Evolutionary conservation across 1,140 invertebrate genomes (phyloP).

Genomic region (Aradophagus sp.): DNA sequence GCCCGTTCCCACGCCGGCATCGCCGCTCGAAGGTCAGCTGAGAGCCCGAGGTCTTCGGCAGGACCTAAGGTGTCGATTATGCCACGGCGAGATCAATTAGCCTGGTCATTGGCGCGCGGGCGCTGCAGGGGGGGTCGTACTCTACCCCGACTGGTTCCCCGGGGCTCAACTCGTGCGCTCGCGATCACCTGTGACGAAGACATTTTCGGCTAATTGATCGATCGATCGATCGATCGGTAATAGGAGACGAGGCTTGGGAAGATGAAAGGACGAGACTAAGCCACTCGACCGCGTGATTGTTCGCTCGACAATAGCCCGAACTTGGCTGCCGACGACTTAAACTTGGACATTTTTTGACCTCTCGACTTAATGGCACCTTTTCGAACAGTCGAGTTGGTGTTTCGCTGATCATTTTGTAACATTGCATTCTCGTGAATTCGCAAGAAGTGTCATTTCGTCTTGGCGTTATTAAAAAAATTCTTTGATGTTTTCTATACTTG

Average conservation of each 20-base stretch:
- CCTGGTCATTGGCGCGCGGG: constrained; percentile 36
- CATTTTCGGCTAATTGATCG: constrained; percentile 25
- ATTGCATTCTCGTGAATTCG: too few species aligned
- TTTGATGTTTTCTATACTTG: too few species aligned
- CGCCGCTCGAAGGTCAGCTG: neutral
- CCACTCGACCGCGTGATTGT: constrained; percentile 8
- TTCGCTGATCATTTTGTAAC: too few species aligned
- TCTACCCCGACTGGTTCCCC: constrained; percentile 15
- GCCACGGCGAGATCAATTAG: constrained; percentile 33
- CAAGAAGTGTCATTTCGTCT: too few species aligned
- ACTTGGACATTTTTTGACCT: too few species aligned
- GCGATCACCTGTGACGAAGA: neutral
- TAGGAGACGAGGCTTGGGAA: neutral
- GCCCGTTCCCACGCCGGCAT: neutral
- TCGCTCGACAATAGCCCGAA: neutral
- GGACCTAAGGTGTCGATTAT: constrained; percentile 36
- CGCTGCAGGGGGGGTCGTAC: constrained; percentile 25
- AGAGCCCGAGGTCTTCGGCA: constrained; percentile 21
- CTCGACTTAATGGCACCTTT: too few species aligned
- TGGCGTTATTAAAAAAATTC: too few species aligned
- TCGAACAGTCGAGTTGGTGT: too few species aligned
- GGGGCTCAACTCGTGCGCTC: constrained; percentile 11
- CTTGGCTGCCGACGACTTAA: too few species aligned
- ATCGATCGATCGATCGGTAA: constrained; percentile 4
- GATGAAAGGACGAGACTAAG: constrained; percentile 9